A percentile compares a stretch with the other conserved stretches of the same genome.
Conservation (phyloP, 1,140 invertebrate genomes). For the Scaptodrosophila lebanonensis region DNA sequence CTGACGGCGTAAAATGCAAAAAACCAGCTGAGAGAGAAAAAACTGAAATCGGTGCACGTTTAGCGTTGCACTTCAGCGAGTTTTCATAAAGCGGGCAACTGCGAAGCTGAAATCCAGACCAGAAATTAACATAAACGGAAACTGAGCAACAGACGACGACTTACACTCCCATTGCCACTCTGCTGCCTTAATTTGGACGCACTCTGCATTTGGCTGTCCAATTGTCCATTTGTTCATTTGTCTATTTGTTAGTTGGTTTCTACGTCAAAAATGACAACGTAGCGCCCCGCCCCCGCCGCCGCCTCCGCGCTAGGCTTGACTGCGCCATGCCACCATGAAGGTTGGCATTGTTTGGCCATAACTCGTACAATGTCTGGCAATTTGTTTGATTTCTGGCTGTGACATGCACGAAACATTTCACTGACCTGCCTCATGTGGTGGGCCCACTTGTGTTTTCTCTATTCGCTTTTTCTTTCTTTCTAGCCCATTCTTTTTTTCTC, state of each 20-base stretch:
- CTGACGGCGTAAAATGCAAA: constrained; percentile 1
- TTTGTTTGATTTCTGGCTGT: constrained; percentile 45
- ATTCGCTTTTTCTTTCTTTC: constrained; percentile 8
- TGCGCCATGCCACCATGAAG: constrained; percentile 19
- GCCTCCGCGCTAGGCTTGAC: constrained; percentile 22
- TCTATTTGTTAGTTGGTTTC: background rate
- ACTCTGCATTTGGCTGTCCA: background rate
- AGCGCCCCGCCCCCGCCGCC: constrained; percentile 31
- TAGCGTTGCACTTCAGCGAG: constrained; percentile 59
- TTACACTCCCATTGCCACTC: background rate
- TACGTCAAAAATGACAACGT: constrained; percentile 34
- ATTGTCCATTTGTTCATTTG: constrained; percentile 15
- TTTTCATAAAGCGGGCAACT: constrained; percentile 56
- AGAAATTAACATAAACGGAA: constrained; percentile 65
- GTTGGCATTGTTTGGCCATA: constrained; percentile 6
- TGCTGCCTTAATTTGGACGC: constrained; percentile 10
- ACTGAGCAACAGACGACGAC: background rate
- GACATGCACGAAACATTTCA: constrained; percentile 50
- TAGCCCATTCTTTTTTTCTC: background rate
- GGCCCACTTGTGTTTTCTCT: constrained; percentile 13
- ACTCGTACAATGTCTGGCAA: constrained; percentile 28
- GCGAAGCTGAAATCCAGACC: constrained; percentile 29
- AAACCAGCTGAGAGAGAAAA: constrained; percentile 28
- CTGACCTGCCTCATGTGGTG: constrained; percentile 55
- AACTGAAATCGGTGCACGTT: constrained; percentile 69